Evolutionary conservation across 1,140 invertebrate genomes (phyloP).

Genomic region (Reticulitermes speratus): DNA sequence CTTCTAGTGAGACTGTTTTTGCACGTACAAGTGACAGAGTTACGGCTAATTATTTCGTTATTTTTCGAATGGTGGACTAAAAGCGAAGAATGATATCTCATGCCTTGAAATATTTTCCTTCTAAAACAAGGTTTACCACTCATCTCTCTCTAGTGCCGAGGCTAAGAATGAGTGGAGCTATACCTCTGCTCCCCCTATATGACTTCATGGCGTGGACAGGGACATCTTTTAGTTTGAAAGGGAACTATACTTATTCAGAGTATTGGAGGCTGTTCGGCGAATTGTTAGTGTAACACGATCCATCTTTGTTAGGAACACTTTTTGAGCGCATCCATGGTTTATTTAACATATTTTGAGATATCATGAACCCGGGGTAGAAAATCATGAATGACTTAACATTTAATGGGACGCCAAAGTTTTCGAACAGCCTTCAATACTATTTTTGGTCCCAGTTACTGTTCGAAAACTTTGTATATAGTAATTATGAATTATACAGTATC

Average conservation of each 20-base stretch:
- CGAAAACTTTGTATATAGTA: conserved; percentile 39
- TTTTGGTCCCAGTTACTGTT: conserved; percentile 49
- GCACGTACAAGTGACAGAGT: not conserved
- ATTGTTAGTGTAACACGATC: not conserved
- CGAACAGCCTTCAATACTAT: conserved; percentile 61
- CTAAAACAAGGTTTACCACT: no score
- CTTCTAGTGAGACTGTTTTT: not conserved
- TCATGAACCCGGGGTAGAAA: not conserved
- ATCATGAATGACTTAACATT: conserved; percentile 12
- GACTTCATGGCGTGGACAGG: no score
- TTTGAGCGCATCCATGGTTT: not conserved
- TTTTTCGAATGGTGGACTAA: no score
- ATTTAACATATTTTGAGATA: not conserved
- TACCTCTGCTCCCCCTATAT: no score
- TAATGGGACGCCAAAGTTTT: conserved; percentile 57
- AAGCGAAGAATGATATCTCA: no score
- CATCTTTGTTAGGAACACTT: not conserved
- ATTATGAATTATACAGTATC: not conserved
- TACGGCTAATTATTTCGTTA: no score
- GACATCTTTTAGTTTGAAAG: no score
- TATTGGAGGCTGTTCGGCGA: conserved; percentile 64
- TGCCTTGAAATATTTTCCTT: no score
- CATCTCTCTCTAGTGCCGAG: no score
- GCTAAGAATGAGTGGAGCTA: no score
- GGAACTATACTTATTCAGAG: conserved; percentile 29